These are phyloP conservation scores for Microplitis manilae DNA, from an alignment of 2,888 invertebrate species.

Conservation along the genomic window DNA sequence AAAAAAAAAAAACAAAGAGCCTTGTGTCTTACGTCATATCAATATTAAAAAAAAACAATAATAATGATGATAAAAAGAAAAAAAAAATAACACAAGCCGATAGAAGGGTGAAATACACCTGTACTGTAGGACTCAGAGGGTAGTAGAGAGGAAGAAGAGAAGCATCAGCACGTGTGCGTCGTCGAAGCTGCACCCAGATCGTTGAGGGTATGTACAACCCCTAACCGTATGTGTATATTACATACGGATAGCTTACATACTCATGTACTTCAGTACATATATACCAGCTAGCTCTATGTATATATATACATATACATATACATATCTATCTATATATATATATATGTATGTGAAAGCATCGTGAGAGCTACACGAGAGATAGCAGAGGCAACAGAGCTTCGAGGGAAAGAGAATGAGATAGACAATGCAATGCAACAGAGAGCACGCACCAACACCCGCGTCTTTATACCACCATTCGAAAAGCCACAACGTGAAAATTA, in stretches of 20 bases:
- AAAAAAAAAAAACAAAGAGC: not conserved
- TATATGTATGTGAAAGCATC: constrained; percentile 30
- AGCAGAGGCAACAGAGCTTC: not conserved
- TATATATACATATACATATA: constrained; percentile 9
- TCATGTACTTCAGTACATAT: constrained; percentile 16
- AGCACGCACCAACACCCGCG: constrained; percentile 39
- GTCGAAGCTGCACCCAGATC: constrained; percentile 13
- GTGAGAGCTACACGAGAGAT: constrained; percentile 4
- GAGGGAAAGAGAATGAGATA: constrained; percentile 32
- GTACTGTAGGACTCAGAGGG: constrained; percentile 22
- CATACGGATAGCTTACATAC: constrained; percentile 33
- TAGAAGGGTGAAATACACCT: constrained; percentile 24
- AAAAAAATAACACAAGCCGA: not conserved
- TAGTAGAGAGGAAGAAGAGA: constrained; percentile 11
- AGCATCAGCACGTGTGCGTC: constrained; percentile 32
- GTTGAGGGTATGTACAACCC: constrained; percentile 26
- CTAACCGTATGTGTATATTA: constrained; percentile 22
- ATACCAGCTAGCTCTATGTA: not conserved
- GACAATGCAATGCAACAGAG: constrained; percentile 33
- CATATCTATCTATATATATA: constrained; percentile 3
- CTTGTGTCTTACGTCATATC: constrained; percentile 1
- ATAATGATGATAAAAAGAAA: constrained; percentile 2
- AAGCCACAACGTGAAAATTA: constrained; percentile 58
- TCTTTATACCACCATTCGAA: constrained; percentile 13
- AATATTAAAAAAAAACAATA: constrained; percentile 46